Conservation (phyloP, 2,113 vertebrate genomes). For the Furnarius figulus region DNA sequence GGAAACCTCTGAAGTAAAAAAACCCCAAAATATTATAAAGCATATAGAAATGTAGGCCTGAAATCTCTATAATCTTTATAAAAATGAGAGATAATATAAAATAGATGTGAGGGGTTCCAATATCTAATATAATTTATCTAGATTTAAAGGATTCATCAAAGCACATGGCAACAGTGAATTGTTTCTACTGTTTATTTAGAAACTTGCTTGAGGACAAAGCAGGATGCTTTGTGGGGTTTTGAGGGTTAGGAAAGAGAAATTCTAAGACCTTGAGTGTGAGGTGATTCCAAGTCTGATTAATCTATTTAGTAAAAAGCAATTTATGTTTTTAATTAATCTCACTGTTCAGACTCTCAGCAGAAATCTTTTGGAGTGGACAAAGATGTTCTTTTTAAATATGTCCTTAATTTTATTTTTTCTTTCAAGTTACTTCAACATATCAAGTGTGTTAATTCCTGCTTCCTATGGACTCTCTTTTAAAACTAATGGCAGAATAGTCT, state of each 20-base stretch:
- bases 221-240: neutral
- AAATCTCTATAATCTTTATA: neutral
- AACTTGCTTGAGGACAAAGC: neutral
- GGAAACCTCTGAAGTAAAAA: neutral
- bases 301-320: neutral
- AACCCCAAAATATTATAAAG: neutral
- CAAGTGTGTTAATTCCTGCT: neutral
- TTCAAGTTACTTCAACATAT: neutral
- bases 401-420: neutral
- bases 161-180: accelerated
- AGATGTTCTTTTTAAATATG: neutral
- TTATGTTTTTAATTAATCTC: neutral
- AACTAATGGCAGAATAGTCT: slow-evolving; percentile 20
- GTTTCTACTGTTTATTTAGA: neutral
- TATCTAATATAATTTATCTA: neutral
- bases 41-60: neutral
- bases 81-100: neutral
- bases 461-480: neutral
- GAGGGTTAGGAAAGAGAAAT: neutral
- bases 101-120: neutral
- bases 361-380: neutral
- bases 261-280: neutral
- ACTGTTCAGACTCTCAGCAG: neutral
- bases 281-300: neutral
- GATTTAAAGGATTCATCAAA: neutral